These are phyloP conservation scores for Falco cherrug DNA, from an alignment of 2,797 vertebrate species.

Conservation along the genomic window DNA sequence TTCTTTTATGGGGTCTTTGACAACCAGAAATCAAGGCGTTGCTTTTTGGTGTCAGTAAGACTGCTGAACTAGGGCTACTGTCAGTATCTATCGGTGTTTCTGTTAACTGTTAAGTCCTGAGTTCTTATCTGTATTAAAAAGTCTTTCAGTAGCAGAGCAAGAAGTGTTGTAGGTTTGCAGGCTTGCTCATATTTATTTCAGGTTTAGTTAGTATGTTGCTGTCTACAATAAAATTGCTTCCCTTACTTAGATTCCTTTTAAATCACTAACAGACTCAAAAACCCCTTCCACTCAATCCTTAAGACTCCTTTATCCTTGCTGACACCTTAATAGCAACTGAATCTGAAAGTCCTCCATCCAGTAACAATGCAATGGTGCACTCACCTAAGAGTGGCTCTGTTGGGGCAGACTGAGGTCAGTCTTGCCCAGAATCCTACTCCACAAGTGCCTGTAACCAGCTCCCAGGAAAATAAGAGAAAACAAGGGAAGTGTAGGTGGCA, in stretches of 20 bases:
- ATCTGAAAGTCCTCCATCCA: background rate
- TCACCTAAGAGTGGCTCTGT: fast-evolving
- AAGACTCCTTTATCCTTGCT: background rate
- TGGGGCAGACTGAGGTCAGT: background rate
- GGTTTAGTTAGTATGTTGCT: background rate
- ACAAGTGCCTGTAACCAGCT: background rate
- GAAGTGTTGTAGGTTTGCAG: background rate
- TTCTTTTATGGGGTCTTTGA: background rate
- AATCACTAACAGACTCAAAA: background rate
- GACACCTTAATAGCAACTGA: background rate
- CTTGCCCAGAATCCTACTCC: background rate
- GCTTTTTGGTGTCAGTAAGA: background rate
- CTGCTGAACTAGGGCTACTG: background rate
- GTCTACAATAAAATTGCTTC: background rate
- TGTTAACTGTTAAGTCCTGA: background rate
- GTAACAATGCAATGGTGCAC: background rate
- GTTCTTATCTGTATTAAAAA: background rate
- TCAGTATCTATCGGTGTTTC: background rate
- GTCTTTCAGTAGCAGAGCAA: background rate
- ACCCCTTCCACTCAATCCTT: background rate
- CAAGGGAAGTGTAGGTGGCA: fast-evolving
- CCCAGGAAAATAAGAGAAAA: background rate
- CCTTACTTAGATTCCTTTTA: background rate
- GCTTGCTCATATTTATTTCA: background rate
- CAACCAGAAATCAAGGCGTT: background rate